Conservation (phyloP, 2,113 vertebrate species). For the Pituophis catenifer region DNA sequence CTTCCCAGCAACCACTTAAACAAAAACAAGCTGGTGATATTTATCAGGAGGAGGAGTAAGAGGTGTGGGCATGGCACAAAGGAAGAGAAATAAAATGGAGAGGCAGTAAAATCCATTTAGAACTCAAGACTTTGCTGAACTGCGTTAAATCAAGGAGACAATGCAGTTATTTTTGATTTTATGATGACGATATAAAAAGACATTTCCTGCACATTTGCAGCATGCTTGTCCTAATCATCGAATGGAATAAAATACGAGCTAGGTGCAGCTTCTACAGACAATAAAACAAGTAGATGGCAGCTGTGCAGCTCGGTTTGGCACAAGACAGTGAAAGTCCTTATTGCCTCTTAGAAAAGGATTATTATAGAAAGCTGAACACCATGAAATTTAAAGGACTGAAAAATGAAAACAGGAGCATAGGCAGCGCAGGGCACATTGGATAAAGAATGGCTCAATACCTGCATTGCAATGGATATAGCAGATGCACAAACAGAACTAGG, state of each 20-base stretch:
- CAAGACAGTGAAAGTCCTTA: background rate
- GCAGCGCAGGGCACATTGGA: background rate
- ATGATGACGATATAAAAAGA: background rate
- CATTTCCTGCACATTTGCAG: constrained; percentile 6
- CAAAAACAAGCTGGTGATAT: background rate
- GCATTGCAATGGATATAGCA: background rate
- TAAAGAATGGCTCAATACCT: background rate
- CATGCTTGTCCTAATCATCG: background rate
- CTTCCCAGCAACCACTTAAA: background rate
- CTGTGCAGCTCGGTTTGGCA: background rate
- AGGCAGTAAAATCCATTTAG: background rate
- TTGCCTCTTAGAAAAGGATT: constrained; percentile 14
- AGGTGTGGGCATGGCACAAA: background rate
- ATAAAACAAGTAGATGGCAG: constrained; percentile 12
- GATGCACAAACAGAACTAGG: background rate
- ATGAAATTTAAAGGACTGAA: background rate
- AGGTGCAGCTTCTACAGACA: background rate
- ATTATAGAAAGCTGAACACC: background rate
- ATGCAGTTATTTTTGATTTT: background rate
- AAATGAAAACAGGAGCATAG: background rate
- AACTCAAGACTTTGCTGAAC: background rate
- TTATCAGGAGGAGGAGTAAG: background rate
- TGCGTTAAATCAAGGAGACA: background rate
- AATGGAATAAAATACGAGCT: background rate
- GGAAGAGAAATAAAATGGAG: background rate